These are phyloP conservation scores for Peromyscus californicus DNA, from an alignment of 2,113 vertebrate genomes.

Conservation along the genomic window DNA sequence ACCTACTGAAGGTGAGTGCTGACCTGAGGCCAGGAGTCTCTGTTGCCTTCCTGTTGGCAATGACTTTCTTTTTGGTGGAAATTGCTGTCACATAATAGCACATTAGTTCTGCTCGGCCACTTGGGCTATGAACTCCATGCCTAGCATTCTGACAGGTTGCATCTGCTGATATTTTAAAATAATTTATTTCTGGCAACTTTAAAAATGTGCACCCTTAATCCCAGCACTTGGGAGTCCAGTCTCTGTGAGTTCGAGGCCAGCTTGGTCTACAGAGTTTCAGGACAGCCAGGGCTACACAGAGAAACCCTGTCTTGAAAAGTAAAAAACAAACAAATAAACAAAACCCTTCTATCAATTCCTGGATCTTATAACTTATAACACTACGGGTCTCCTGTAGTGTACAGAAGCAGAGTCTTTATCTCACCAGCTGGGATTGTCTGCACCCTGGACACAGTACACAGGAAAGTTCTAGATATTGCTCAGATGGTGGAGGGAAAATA, in stretches of 20 bases:
- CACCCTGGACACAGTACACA: not conserved
- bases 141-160: not conserved
- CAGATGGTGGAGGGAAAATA: not conserved
- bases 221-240: not conserved
- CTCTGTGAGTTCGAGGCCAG: not conserved
- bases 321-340: not conserved
- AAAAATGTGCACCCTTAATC: not conserved
- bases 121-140: not conserved
- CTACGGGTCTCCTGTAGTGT: not conserved
- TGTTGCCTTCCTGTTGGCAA: not conserved
- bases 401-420: not conserved
- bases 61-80: not conserved
- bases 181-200: not conserved
- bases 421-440: not conserved
- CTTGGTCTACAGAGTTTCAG: not conserved
- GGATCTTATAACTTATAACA: not conserved
- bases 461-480: not conserved
- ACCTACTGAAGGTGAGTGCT: not conserved
- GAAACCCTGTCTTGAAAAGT: not conserved
- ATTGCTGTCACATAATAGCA: not conserved
- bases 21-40: not conserved
- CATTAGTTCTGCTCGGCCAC: not conserved
- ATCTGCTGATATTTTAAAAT: not conserved
- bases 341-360: not conserved
- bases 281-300: not conserved